Evolutionary conservation across 2,113 vertebrate genomes (phyloP), one percentile per base, ranked within the genome.

Genomic region (Pachyramphus minor): DNA sequence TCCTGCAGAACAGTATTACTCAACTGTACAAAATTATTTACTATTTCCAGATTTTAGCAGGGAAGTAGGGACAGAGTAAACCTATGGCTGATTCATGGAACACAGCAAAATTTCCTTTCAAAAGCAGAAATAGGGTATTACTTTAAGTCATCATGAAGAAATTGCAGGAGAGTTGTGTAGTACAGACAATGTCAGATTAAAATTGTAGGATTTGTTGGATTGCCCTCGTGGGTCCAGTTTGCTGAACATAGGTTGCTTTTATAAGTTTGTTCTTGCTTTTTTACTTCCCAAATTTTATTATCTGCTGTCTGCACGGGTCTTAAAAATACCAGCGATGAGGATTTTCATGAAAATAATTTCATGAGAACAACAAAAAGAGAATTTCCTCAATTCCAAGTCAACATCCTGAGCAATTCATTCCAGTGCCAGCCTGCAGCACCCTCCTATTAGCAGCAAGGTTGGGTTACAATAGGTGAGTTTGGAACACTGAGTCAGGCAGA

Each of bases 191-290:
- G 16, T 42, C 15, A 0, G 82, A 93, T 23, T 73, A 56, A 84
- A 86, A 56, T 21, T 23, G 84, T 5, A 59, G 78, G 60, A 88
- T 90, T 42, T 82, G 42, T 78, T 23, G 5, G 68, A 28, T 31
- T 89, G 52, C 76, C 63, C 66, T 95, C 35, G 1, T 22, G 63
- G 82, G 69, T 59, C 44, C 94, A 60, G 50, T 94, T 44, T 94
- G 64, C 83, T 64, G 94, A 95, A 95, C 21, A 92, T 71, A 73
- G 37, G 73, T 75, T 91, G 55, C 30, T 75, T 93, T 96, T 89
- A 8, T 55, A 93, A 93, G 44, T 93, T 92, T 78, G 27, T 19
- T 66, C 49, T 47, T 44, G 24, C 53, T 47, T 93, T 37, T 27
- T 2, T 0, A 19, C 71, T 84, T 85, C 92, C 80, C 45, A 80